Evolutionary conservation across 2,113 vertebrate species (phyloP).

Genomic region (Lagenorhynchus albirostris): DNA sequence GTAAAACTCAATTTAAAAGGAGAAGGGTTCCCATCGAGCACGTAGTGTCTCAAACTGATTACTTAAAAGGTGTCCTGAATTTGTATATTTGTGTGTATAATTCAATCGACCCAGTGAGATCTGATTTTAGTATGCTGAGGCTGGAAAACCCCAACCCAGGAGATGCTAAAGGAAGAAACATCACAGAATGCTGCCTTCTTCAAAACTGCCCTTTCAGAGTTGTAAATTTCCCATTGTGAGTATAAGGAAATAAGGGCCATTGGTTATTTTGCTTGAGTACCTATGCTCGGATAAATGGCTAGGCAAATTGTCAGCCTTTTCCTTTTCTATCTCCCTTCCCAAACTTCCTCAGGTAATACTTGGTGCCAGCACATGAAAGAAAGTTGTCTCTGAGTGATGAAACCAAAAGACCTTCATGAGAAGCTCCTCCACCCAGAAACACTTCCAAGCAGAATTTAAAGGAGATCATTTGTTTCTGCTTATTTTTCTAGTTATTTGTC

Average conservation of each 20-base stretch:
- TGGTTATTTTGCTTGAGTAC: background rate
- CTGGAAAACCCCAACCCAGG: background rate
- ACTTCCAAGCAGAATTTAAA: background rate
- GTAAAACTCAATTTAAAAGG: background rate
- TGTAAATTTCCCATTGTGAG: background rate
- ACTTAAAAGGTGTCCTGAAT: background rate
- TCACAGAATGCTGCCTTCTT: background rate
- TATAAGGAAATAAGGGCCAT: background rate
- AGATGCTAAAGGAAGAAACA: background rate
- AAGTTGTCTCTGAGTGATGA: background rate
- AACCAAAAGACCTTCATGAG: background rate
- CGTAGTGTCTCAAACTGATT: background rate
- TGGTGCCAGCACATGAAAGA: background rate
- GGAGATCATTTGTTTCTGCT: background rate
- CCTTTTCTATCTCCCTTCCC: background rate
- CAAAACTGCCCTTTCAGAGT: background rate
- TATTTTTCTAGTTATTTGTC: background rate
- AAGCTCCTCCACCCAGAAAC: background rate
- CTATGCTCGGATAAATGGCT: background rate
- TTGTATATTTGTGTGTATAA: background rate
- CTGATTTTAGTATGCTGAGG: background rate
- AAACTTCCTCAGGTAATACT: background rate
- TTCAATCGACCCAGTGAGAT: background rate
- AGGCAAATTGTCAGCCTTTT: background rate
- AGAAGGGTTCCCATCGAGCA: background rate